Evolutionary conservation across 2,888 invertebrate species (phyloP).

Genomic region (Spilosoma lubricipeda): DNA sequence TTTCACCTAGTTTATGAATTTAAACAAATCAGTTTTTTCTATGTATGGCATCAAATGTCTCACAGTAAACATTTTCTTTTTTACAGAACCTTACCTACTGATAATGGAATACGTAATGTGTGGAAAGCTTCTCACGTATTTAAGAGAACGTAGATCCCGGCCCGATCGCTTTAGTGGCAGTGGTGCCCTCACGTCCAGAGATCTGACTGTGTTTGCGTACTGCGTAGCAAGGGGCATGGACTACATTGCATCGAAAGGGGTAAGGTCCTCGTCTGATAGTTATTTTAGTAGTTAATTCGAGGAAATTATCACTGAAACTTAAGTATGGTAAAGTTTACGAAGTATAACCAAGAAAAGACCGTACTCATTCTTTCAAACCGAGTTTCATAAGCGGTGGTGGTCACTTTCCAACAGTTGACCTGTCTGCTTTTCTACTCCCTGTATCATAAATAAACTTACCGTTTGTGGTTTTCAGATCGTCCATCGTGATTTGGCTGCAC

Average conservation of each 20-base stretch:
- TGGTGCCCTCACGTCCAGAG: constrained; percentile 89
- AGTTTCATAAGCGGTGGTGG: too few species aligned
- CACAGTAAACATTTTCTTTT: constrained; percentile 34
- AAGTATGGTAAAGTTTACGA: background rate
- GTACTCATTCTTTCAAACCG: too few species aligned
- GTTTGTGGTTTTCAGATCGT: constrained; percentile 88
- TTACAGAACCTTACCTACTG: constrained; percentile 92
- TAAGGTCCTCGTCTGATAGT: constrained; percentile 66
- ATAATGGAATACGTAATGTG: constrained; percentile 96
- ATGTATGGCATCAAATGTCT: background rate
- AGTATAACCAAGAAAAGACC: too few species aligned
- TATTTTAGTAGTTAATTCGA: background rate
- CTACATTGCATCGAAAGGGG: constrained; percentile 92
- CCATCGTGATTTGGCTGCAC: constrained; percentile 93
- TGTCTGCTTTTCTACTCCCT: background rate
- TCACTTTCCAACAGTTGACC: too few species aligned
- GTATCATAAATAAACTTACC: background rate
- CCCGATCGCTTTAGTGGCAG: constrained; percentile 89
- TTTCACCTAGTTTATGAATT: background rate
- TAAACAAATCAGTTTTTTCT: too few species aligned
- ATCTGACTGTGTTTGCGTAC: constrained; percentile 92
- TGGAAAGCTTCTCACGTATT: constrained; percentile 91
- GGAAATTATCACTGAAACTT: background rate
- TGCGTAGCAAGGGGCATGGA: constrained; percentile 95
- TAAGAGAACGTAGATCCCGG: constrained; percentile 87